Conservation (phyloP, 2,113 vertebrate species). For the Platysteira castanea region DNA sequence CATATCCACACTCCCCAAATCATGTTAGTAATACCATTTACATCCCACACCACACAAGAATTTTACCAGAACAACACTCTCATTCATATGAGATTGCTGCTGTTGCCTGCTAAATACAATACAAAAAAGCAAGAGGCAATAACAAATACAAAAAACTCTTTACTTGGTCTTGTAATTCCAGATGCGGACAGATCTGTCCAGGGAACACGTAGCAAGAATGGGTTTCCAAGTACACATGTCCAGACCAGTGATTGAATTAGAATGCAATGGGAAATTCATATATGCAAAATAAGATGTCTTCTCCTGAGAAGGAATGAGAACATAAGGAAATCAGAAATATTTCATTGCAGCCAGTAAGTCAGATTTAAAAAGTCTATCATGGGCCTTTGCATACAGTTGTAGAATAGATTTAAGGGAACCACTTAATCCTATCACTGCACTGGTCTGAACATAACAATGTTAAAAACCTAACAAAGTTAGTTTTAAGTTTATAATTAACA, state of each 20-base stretch:
- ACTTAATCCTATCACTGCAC: not conserved
- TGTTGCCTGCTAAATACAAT: not conserved
- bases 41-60: not conserved
- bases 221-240: constrained; percentile 87
- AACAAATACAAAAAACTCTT: constrained; percentile 12
- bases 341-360: not conserved
- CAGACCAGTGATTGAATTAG: constrained; percentile 83
- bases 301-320: constrained; percentile 69
- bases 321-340: not conserved
- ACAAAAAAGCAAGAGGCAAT: not conserved
- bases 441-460: not conserved
- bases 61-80: not conserved
- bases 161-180: constrained; percentile 96
- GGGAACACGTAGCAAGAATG: constrained; percentile 87
- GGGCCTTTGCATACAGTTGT: not conserved
- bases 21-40: not conserved
- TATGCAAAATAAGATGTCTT: constrained; percentile 79
- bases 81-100: not conserved
- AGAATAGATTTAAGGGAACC: not conserved
- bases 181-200: constrained; percentile 89
- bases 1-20: not conserved
- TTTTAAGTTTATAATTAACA: not conserved
- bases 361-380: not conserved
- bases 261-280: constrained; percentile 85
- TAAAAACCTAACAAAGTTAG: not conserved